These are phyloP conservation scores for Sternarchorhynchus goeldii DNA, from an alignment of 2,797 vertebrate genomes.

Conservation along the genomic window DNA sequence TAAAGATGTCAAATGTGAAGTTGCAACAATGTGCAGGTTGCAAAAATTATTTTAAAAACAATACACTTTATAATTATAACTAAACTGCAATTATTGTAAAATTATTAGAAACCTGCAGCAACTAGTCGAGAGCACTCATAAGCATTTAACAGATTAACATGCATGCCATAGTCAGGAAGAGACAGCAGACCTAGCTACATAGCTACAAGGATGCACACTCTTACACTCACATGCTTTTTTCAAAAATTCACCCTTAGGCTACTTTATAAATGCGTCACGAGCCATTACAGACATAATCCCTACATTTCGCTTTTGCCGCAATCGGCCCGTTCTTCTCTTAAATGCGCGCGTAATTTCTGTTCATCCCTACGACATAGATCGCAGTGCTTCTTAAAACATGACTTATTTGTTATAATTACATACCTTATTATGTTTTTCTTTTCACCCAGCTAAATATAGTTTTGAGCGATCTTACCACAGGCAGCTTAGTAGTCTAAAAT, in stretches of 20 bases:
- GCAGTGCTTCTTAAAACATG: constrained; percentile 5
- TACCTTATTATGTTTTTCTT: too few relatives aligned
- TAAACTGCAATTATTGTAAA: too few relatives aligned
- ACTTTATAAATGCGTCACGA: background rate
- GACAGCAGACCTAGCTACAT: background rate
- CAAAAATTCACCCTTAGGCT: background rate
- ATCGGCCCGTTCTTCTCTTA: background rate
- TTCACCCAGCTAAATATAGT: background rate
- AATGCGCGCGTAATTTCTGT: background rate
- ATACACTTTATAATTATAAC: too few relatives aligned
- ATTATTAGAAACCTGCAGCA: background rate
- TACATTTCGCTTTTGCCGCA: background rate
- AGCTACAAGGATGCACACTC: background rate
- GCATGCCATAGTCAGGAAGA: background rate
- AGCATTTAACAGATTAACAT: background rate
- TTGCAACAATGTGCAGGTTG: background rate
- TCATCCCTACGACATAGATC: background rate
- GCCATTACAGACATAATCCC: constrained; percentile 1
- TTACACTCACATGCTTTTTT: too few relatives aligned
- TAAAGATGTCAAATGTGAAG: background rate
- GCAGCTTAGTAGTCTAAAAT: background rate
- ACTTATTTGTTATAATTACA: background rate
- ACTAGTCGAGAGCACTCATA: background rate
- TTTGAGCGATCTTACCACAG: constrained; percentile 39
- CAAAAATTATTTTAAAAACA: too few relatives aligned